Evolutionary conservation across 2,797 vertebrate genomes (phyloP), one percentile per base, ranked within the genome.

Genomic region (Spheniscus humboldti): DNA sequence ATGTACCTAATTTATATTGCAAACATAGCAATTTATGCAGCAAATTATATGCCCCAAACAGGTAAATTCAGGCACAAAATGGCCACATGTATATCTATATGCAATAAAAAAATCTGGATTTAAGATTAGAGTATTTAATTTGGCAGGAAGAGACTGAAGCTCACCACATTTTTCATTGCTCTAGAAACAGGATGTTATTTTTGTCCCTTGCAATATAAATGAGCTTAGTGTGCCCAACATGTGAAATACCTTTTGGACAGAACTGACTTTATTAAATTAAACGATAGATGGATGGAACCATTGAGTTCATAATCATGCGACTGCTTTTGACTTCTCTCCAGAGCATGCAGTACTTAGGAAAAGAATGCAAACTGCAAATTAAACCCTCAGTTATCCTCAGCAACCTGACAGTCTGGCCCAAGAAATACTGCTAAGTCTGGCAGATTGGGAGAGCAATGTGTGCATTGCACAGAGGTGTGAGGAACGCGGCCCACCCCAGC

Each of bases 391-490:
- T 78, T 91, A 55, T 53, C 74, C 85, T 90, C 94, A 92, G 39
- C 90, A 87, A 35, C 68, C 69, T 76, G 92, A 81, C 67, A 47
- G 94, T 41, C 75, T 52, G 68, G 89, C 56, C 86, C 62, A 75
- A 68, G 55, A 86, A 93, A 95, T 64, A 47, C 45, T 80, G 94
- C 94, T 52, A 90, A 56, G 86, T 86, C 94, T 77, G 84, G 63
- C 52, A 45, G 89, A 13, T 3, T 2, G 77, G 87, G 94, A 86
- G 77, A 56, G 88, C 2, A 6, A 11, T 35, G 89, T 81, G 90
- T 48, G 92, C 92, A 96, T 97, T 35, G 7, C 97, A 97, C 18
- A 6, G 77, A 77, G 77, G 96, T 96, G 98, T 57, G 91, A 97
- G 97, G 94, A 92, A 83, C 91, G 80, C 0, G 0, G 91, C 93